Conservation (phyloP, 1,140 invertebrate genomes). For the Meloidogyne hapla region DNA sequence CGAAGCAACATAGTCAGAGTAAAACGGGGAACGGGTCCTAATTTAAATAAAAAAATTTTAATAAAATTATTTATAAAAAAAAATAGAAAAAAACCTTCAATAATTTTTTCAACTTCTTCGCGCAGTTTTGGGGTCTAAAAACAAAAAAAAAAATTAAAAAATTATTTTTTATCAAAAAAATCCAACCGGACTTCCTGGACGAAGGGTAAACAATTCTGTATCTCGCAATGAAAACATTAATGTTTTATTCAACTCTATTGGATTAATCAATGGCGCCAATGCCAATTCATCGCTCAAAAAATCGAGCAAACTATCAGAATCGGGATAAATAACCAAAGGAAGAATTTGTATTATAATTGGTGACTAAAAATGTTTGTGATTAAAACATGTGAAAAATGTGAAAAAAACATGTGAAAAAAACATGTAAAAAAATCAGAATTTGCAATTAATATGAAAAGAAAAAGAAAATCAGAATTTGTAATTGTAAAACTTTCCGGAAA, state of each 20-base stretch:
- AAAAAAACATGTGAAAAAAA: no score
- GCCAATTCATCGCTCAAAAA: slow-evolving; percentile 58
- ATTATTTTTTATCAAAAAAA: no score
- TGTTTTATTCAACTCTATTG: slow-evolving; percentile 64
- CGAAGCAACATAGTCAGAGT: slow-evolving; percentile 68
- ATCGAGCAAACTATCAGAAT: slow-evolving; percentile 66
- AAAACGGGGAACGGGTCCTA: slow-evolving; percentile 47
- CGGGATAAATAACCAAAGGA: slow-evolving; percentile 68
- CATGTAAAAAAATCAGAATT: neutral
- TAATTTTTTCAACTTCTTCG: slow-evolving; percentile 65
- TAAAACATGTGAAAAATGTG: no score
- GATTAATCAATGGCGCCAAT: slow-evolving; percentile 42
- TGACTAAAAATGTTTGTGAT: slow-evolving; percentile 1
- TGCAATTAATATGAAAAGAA: no score
- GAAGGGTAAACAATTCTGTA: slow-evolving; percentile 66
- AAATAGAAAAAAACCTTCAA: slow-evolving; percentile 65
- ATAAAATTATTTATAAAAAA: no score
- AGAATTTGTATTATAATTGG: slow-evolving; percentile 68
- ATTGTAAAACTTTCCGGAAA: no score
- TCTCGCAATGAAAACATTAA: slow-evolving; percentile 67
- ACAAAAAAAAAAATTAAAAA: neutral
- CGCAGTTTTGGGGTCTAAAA: slow-evolving; percentile 58
- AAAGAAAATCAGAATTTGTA: neutral
- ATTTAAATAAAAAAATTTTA: neutral
- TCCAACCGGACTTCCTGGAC: slow-evolving; percentile 63